Percentiles rank a stretch among this genome's conserved stretches.
Conservation (phyloP, 2,797 vertebrate species). For the Nasua narica region DNA sequence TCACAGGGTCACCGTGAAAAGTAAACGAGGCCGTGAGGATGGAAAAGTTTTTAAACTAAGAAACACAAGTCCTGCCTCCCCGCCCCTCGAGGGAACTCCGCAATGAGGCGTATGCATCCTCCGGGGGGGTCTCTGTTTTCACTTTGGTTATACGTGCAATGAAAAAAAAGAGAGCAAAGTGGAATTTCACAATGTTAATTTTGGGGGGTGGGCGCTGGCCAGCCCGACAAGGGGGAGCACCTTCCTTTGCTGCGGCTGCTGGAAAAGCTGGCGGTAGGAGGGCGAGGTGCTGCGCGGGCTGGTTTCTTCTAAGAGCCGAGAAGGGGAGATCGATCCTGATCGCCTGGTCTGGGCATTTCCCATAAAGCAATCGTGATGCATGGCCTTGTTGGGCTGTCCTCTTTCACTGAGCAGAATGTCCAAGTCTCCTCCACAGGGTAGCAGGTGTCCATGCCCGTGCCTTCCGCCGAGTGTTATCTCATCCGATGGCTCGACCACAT, state of each 20-base stretch:
- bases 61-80: background rate
- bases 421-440: rapidly evolving
- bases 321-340: rapidly evolving
- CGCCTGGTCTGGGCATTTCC: background rate
- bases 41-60: background rate
- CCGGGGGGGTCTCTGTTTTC: background rate
- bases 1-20: background rate
- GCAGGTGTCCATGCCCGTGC: rapidly evolving
- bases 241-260: rapidly evolving
- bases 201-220: background rate
- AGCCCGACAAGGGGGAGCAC: background rate
- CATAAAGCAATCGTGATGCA: rapidly evolving
- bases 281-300: too few species aligned
- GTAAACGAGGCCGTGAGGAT: background rate
- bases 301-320: background rate
- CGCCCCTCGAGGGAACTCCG: background rate
- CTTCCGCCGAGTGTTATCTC: rapidly evolving
- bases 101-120: rapidly evolving
- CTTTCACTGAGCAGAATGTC: rapidly evolving
- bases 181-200: too few species aligned
- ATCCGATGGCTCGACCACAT: background rate
- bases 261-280: background rate
- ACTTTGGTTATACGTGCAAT: rapidly evolving
- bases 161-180: too few species aligned
- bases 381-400: background rate